Conservation (phyloP, 2,888 invertebrate genomes). For the Griposia aprilina region DNA sequence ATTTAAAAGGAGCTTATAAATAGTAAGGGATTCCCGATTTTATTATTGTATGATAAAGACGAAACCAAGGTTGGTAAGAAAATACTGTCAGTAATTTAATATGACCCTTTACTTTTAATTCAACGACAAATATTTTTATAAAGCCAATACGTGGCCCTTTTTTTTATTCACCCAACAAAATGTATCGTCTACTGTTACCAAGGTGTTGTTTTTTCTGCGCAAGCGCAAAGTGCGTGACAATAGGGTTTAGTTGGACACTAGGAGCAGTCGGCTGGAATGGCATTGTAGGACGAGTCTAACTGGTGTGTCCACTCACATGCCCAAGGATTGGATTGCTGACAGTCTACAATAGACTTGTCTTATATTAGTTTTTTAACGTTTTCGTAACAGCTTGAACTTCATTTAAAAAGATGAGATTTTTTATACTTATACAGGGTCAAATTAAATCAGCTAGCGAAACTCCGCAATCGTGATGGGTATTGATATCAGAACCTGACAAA, state of each 20-base stretch:
- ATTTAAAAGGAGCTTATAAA: conserved; percentile 23
- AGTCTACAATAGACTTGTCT: conserved; percentile 57
- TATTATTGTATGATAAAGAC: background rate
- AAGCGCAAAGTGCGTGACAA: conserved; percentile 64
- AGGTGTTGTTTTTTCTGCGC: conserved; percentile 52
- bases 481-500: no score
- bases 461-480: no score
- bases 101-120: conserved; percentile 32
- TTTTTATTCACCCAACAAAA: conserved; percentile 1
- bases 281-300: conserved; percentile 75
- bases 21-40: background rate
- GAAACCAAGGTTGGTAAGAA: conserved; percentile 12
- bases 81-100: conserved; percentile 45
- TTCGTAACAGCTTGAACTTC: conserved; percentile 39
- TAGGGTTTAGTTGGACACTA: conserved; percentile 65
- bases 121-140: conserved; percentile 23
- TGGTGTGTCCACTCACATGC: conserved; percentile 66
- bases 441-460: no score
- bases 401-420: conserved; percentile 12
- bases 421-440: no score
- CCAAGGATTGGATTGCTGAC: conserved; percentile 71
- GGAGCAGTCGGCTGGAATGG: conserved; percentile 73
- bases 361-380: conserved; percentile 48
- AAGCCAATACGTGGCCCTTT: conserved; percentile 17
- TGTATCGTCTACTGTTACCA: conserved; percentile 53